Evolutionary conservation across 1,140 invertebrate genomes (phyloP).

Genomic region (Stenopsyche tienmushanensis): DNA sequence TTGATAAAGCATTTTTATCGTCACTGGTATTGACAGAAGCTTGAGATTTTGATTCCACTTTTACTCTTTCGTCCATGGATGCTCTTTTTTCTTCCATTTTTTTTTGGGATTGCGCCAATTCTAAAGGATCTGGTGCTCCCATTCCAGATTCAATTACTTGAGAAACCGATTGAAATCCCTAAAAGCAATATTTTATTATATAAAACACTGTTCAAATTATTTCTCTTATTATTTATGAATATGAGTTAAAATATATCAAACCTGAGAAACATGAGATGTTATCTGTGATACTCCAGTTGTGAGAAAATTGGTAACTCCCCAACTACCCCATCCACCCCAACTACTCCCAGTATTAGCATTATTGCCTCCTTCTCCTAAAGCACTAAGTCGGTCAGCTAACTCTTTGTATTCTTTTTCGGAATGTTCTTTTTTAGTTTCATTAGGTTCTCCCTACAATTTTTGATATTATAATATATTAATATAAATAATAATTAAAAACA

Average conservation of each 20-base stretch:
- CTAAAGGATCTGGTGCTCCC: conserved; percentile 73
- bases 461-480: background rate
- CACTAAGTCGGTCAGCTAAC: conserved; percentile 42
- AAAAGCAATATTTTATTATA: conserved; percentile 23
- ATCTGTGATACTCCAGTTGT: conserved; percentile 35
- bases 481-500: background rate
- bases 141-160: conserved; percentile 76
- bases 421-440: conserved; percentile 11
- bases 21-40: too few relatives aligned
- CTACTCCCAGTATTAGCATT: conserved; percentile 18
- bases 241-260: conserved; percentile 16
- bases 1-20: background rate
- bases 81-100: conserved; percentile 42
- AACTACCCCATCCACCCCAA: conserved; percentile 52
- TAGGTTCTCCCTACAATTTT: background rate
- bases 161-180: conserved; percentile 56
- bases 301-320: conserved; percentile 46
- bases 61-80: conserved; percentile 27
- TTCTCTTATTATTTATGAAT: conserved; percentile 2
- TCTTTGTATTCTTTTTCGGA: conserved; percentile 32
- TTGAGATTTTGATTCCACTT: background rate
- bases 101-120: conserved; percentile 61
- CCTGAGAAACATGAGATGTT: conserved; percentile 39
- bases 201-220: conserved; percentile 8
- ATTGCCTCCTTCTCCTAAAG: conserved; percentile 44